These are phyloP conservation scores for Chloebia gouldiae DNA, from an alignment of 2,113 vertebrate genomes.

Conservation along the genomic window DNA sequence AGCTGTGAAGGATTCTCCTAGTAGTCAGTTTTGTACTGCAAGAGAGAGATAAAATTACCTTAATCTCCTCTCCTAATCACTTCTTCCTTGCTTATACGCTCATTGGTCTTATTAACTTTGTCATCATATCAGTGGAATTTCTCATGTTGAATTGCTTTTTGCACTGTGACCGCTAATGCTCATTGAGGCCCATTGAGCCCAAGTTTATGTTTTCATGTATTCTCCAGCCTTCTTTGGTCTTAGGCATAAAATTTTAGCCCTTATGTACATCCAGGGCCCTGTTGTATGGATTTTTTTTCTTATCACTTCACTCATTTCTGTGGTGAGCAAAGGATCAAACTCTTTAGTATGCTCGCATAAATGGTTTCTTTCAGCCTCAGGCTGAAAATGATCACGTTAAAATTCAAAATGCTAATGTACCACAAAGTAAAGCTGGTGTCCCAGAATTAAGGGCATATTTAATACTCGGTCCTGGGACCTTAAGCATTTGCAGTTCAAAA, in stretches of 20 bases:
- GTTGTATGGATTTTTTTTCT: background rate
- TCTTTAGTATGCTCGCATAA: background rate
- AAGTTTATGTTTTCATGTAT: background rate
- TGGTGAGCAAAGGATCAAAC: background rate
- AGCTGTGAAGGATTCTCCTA: background rate
- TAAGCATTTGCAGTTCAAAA: background rate
- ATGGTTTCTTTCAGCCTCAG: background rate
- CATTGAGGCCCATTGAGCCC: background rate
- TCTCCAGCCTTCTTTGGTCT: background rate
- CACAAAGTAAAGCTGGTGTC: background rate
- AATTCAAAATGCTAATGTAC: background rate
- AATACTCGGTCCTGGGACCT: background rate
- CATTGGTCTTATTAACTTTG: constrained; percentile 2
- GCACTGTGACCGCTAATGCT: background rate
- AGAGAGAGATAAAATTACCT: constrained; percentile 3
- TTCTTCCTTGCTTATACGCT: background rate
- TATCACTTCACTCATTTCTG: background rate
- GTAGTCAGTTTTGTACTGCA: background rate
- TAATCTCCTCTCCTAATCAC: background rate
- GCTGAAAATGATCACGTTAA: background rate
- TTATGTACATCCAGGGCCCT: background rate
- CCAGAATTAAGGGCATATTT: background rate
- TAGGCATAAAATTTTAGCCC: background rate
- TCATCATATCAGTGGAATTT: constrained; percentile 10
- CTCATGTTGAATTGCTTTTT: background rate